phyloP scores from a whole-genome alignment of 2,888 invertebrate species.

The Habroteleia sp. region DNA sequence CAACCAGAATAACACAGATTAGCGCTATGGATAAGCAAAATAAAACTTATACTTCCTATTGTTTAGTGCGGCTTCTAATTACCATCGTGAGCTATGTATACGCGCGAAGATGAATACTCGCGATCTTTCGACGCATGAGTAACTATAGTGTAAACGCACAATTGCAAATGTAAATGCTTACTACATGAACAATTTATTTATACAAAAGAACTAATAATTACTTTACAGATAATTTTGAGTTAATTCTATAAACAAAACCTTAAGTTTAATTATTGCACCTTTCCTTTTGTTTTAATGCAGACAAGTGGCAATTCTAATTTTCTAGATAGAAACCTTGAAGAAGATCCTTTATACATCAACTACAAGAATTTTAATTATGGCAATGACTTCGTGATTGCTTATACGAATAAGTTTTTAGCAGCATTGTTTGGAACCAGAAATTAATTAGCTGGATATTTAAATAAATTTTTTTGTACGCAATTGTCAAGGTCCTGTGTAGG shows the following conservation, averaged over 20 bases:
- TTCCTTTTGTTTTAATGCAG: background rate
- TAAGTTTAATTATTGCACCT: background rate
- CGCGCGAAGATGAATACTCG: slow-evolving; percentile 63
- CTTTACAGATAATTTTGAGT: background rate
- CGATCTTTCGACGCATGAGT: slow-evolving; percentile 52
- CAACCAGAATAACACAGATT: slow-evolving; percentile 70
- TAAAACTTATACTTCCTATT: slow-evolving; percentile 79
- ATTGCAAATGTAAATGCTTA: slow-evolving; percentile 37
- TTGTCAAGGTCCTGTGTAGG: slow-evolving; percentile 38
- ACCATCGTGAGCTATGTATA: slow-evolving; percentile 68
- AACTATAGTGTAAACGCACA: slow-evolving; percentile 47
- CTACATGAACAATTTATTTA: slow-evolving; percentile 21
- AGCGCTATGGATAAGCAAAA: slow-evolving; percentile 75
- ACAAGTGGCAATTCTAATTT: too few relatives aligned
- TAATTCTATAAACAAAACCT: background rate
- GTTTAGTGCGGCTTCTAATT: slow-evolving; percentile 78
- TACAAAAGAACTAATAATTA: slow-evolving; percentile 9
- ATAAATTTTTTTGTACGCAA: slow-evolving; percentile 25
- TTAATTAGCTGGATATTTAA: slow-evolving; percentile 35
- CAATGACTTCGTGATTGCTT: too few relatives aligned
- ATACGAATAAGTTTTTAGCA: too few relatives aligned
- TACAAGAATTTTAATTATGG: too few relatives aligned
- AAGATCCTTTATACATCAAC: too few relatives aligned
- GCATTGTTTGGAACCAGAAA: background rate
- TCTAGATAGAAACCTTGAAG: too few relatives aligned